Conservation (phyloP, 2,888 invertebrate species). For the Nomada goodeniana region DNA sequence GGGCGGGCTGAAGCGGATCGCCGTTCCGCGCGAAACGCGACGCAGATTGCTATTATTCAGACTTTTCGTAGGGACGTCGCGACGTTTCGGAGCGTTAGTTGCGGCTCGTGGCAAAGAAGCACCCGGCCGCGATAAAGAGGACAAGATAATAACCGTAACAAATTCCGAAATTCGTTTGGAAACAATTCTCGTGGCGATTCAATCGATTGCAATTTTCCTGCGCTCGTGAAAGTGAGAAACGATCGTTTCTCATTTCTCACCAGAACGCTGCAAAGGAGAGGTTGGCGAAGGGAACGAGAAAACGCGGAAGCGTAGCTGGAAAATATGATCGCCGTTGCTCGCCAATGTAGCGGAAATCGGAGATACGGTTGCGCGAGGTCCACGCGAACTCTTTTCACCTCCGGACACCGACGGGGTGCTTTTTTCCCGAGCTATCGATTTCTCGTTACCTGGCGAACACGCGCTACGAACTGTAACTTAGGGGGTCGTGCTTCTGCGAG, state of each 20-base stretch:
- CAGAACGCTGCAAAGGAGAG: not conserved
- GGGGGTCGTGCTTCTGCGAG: not conserved
- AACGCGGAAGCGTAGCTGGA: not conserved
- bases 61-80: not conserved
- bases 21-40: not conserved
- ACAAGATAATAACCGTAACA: too few species aligned
- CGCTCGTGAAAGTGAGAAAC: too few species aligned
- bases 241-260: too few species aligned
- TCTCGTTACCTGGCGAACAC: constrained; percentile 38
- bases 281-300: not conserved
- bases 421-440: constrained; percentile 25
- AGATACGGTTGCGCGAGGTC: not conserved
- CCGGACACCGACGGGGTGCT: not conserved
- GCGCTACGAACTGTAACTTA: constrained; percentile 15
- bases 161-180: too few species aligned
- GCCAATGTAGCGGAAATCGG: constrained; percentile 43
- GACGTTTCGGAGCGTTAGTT: constrained; percentile 15
- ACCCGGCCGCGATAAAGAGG: not conserved
- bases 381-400: constrained; percentile 3
- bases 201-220: too few species aligned
- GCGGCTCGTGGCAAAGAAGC: not conserved
- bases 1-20: constrained; percentile 5
- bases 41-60: constrained; percentile 4
- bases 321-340: constrained; percentile 29
- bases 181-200: too few species aligned